Evolutionary conservation across 2,888 invertebrate genomes (phyloP).

Genomic region (Merodon equestris): DNA sequence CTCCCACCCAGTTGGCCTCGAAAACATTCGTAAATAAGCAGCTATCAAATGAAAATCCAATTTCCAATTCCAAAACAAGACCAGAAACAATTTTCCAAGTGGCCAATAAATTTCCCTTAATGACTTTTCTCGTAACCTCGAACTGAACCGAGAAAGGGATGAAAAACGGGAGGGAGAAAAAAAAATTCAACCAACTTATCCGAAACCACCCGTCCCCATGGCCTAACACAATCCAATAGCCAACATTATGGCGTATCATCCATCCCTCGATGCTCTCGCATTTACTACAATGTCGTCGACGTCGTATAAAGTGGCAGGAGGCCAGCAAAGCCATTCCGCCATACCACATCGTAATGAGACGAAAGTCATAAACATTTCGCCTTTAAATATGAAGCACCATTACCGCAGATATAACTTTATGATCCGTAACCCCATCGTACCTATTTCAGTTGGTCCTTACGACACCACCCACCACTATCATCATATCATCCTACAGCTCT

Average conservation of each 20-base stretch:
- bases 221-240: too few species aligned
- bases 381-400: constrained; percentile 54
- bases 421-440: constrained; percentile 23
- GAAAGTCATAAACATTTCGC: constrained; percentile 60
- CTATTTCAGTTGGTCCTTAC: too few species aligned
- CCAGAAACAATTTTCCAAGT: constrained; percentile 67
- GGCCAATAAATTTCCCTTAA: constrained; percentile 64
- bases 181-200: too few species aligned
- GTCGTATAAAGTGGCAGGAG: constrained; percentile 38
- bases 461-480: too few species aligned
- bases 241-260: too few species aligned
- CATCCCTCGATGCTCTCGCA: neutral
- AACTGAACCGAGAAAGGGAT: neutral
- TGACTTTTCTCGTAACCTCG: constrained; percentile 41
- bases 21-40: constrained; percentile 58
- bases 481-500: too few species aligned
- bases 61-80: constrained; percentile 58
- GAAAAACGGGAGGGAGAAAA: neutral
- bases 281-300: constrained; percentile 5
- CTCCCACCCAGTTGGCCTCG: neutral
- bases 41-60: constrained; percentile 59
- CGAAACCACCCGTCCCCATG: too few species aligned
- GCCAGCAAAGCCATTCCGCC: constrained; percentile 51
- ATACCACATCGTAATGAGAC: constrained; percentile 44
- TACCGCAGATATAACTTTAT: constrained; percentile 42